Base-by-base conservation (phyloP, 2,888 invertebrate genomes). In the Allolobophora icterica region DNA sequence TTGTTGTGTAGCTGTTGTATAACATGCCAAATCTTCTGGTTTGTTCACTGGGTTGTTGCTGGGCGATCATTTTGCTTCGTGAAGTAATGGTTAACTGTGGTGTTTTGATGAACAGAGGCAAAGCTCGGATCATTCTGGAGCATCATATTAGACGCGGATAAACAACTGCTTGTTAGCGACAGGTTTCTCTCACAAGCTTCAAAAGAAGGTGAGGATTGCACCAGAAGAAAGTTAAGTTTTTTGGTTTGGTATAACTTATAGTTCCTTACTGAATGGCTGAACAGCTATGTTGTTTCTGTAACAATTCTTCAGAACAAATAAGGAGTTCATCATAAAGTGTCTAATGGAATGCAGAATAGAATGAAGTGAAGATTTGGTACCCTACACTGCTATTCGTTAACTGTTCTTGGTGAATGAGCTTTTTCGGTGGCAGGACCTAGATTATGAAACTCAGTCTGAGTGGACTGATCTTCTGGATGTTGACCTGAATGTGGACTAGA, bases 101-200 rank as follows among this genome's bases (percentile, higher is more conserved):
- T 42, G 89, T 91, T 84, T 52, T 90, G n/a, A 24, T 91, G n/a
- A 94, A 45, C 93, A 95, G 96, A 96, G 87, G 93, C 94, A n/a
- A 96, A 96, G 93, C 95, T 96, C 90, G 96, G 96, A 71, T 95
- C 96, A 84, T 96, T 97, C 93, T 97, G 98, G 97, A 96, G 96
- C 84, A 96, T 97, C 89, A 95, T 97, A n/a, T 94, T 96, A 84
- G 97, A 97, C 95, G 96, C 97, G 94, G 97, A 97, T 91, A 97
- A 97, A 94, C 97, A 97, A 94, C 96, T 97, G 91, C 97, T 98
- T 95, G 96, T 98, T 89, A 97, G 97, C 90, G 98, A 98, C 93
- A 97, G 98, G 94, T 97, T 97, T 94, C 96, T 98, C 84, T 94
- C 96, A 30, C 96, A 97, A 21, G 97, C 97, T 87, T 95, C 96